phyloP scores from a whole-genome alignment of 64 coral and sea anemone genomes.

The Montipora efflorescens region DNA sequence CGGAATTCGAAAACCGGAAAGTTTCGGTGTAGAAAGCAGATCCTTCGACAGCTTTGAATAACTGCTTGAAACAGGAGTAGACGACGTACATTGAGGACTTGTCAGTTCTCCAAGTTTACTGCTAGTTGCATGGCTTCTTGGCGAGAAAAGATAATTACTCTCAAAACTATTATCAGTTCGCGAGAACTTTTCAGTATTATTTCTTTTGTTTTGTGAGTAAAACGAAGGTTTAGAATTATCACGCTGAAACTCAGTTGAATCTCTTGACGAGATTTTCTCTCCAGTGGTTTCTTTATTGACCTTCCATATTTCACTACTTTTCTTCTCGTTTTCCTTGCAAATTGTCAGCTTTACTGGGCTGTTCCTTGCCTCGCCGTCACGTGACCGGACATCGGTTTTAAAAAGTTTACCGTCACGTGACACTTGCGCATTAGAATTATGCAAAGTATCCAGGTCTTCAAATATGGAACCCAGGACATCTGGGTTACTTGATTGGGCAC shows the following conservation, averaged over 20 bases:
- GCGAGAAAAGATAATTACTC: background rate
- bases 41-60: background rate
- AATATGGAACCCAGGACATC: conserved; percentile 90
- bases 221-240: background rate
- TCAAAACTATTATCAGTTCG: background rate
- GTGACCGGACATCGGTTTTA: background rate
- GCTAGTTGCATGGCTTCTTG: background rate
- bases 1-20: conserved; percentile 17
- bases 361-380: too few relatives aligned
- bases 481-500: conserved; percentile 32
- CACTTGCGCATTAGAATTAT: conserved; percentile 28
- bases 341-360: background rate
- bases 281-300: background rate
- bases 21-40: background rate
- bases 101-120: background rate
- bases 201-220: background rate
- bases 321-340: background rate
- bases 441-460: conserved; percentile 69
- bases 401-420: conserved; percentile 70
- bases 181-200: background rate
- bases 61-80: background rate
- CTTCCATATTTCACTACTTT: background rate
- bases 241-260: background rate
- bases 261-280: background rate
- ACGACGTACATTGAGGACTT: background rate